Percentiles rank a stretch among this genome's conserved stretches.
Conservation (phyloP, 2,888 invertebrate species). For the Catocala fraxini region DNA sequence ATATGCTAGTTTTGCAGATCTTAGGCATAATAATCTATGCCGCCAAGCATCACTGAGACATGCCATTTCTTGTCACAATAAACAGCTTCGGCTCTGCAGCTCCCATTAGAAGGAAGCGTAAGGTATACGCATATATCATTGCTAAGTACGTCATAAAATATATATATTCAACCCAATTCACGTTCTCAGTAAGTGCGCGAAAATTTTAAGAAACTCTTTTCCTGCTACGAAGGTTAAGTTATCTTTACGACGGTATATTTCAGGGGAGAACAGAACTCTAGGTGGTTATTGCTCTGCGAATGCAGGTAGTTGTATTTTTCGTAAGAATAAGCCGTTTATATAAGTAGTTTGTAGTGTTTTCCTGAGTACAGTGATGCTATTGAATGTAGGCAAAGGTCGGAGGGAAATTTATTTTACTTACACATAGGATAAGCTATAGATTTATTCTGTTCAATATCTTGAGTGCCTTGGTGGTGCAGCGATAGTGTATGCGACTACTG, state of each 20-base stretch:
- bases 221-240: conserved; percentile 8
- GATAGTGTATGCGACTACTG: too few relatives aligned
- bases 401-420: too few relatives aligned
- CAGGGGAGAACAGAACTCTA: neutral
- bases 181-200: conserved; percentile 22
- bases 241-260: conserved; percentile 15
- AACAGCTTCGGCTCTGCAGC: neutral
- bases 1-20: too few relatives aligned
- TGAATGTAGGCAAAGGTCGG: neutral
- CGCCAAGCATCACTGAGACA: too few relatives aligned
- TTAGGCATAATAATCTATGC: too few relatives aligned
- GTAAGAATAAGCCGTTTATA: neutral
- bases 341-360: conserved; percentile 2
- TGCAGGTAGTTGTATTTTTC: neutral
- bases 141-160: conserved; percentile 33
- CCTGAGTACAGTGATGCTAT: neutral
- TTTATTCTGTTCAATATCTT: too few relatives aligned
- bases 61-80: neutral
- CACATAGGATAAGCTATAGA: too few relatives aligned
- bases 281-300: conserved; percentile 9
- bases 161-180: conserved; percentile 22
- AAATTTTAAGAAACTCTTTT: conserved; percentile 23
- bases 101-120: conserved; percentile 9
- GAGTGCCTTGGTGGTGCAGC: too few relatives aligned
- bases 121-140: conserved; percentile 28